Evolutionary conservation across 2,797 vertebrate species (phyloP), one percentile per base, ranked within the genome.

Genomic region (Pteronotus mesoamericanus): DNA sequence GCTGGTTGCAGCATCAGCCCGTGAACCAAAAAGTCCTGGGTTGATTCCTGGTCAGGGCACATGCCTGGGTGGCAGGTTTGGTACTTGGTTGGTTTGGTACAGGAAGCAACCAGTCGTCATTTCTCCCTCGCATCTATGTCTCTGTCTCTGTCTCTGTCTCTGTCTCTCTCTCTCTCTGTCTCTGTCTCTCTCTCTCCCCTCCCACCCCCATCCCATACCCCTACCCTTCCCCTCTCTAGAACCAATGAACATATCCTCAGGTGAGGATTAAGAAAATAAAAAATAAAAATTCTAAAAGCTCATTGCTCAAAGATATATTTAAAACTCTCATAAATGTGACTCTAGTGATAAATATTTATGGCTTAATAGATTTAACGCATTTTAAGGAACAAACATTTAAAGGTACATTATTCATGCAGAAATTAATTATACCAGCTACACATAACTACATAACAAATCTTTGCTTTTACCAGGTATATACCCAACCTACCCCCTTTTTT

Each of bases 341-440:
- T 61, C 21, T 68, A 68, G n/a, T 64, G 66, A 55, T 94, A 29
- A 77, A 22, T 71, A 68, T 74, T 93, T 7, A 22, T 91, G 59
- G 74, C 11, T 93, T 93, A 55, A 29, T 64, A 85, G 74, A 26
- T 59, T 78, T 82, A 91, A 71, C 93, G 18, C 93, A 64, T 89
- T 91, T 92, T 94, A 92, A 75, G 51, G 57, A 80, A 89, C 80
- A 86, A 88, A 88, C 8, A 72, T 86, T 86, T 69, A 11, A 85
- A 93, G 46, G 66, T 71, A 85, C 6, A 71, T 48, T 91, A 44
- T 64, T 89, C 55, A 69, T 53, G 16, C 12, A 61, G 48, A 69
- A 93, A 26, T 94, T 85, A 83, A 46, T 84, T 90, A 22, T 10
- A 88, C 7, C 69, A 84, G 1, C 29, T 83, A 34, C 21, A 48